These are phyloP conservation scores for Drosophila parthenogenetica DNA, from an alignment of 2,888 invertebrate genomes.

Conservation along the genomic window DNA sequence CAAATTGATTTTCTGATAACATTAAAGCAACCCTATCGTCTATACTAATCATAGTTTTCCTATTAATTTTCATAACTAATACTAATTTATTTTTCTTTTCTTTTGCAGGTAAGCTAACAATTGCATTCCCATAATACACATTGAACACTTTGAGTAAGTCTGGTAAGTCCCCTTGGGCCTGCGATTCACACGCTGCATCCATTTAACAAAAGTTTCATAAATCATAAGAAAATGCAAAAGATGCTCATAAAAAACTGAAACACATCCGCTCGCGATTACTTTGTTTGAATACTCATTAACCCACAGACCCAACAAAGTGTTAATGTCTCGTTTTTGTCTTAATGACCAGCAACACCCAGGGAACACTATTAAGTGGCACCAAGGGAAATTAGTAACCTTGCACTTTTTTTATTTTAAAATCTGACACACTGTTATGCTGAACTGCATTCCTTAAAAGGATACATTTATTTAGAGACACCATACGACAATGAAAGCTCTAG, in stretches of 20 bases:
- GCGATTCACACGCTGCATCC: conserved; percentile 64
- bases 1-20: conserved; percentile 79
- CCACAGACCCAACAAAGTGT: conserved; percentile 58
- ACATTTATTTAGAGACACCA: too few species aligned
- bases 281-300: conserved; percentile 61
- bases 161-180: conserved; percentile 46
- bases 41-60: conserved; percentile 1
- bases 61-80: conserved; percentile 23
- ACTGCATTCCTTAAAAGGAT: too few species aligned
- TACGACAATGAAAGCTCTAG: too few species aligned
- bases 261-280: conserved; percentile 61
- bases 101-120: conserved; percentile 56
- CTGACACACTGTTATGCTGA: background rate
- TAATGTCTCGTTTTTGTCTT: conserved; percentile 49
- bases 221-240: conserved; percentile 35
- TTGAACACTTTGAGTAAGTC: conserved; percentile 51
- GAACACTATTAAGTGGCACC: conserved; percentile 7
- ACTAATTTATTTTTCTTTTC: conserved; percentile 42
- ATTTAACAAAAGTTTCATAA: conserved; percentile 28
- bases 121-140: conserved; percentile 30
- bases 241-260: conserved; percentile 42
- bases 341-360: conserved; percentile 58
- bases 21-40: conserved; percentile 9
- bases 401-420: conserved; percentile 7
- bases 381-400: conserved; percentile 49